Base-by-base conservation (phyloP, 2,797 vertebrate species). In the Brachymystax lenok region DNA sequence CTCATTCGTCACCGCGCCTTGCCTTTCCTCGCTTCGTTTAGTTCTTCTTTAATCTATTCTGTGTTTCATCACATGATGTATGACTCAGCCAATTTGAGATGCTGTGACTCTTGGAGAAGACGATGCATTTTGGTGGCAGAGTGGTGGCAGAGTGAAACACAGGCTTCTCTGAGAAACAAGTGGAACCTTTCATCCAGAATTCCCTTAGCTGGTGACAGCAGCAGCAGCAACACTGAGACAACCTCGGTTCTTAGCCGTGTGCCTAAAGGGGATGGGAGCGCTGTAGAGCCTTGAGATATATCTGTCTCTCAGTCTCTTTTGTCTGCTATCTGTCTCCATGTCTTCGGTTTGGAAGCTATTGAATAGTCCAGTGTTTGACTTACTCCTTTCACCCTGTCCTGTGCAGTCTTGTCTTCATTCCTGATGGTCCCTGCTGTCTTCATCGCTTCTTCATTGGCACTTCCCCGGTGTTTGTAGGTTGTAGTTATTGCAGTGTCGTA, bases 41-140 rank as follows among this genome's bases (percentile, higher is more conserved):
- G 46, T 30, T 72, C 66, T 72, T 63, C 59, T 40, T 69, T 21
- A 21, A 24, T 72, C 73, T 72, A 61, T 51, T 54, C 64, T 69
- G 70, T 8, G 71, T 76, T 73, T 72, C 63, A 19, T 56, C 52
- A 69, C 74, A 61, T 61, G 46, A 79, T 63, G 51, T 72, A 35
- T 73, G 69, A 79, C 74, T 79, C 74, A 61, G 73, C 61, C 27
- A 12, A 74, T 69, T 46, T 79, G 69, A 75, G 75, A 61, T 50
- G 51, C 33, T 61, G 59, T 73, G 27, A 69, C 35, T 56, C 52
- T 56, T 17, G 3, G 52, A 17, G 52, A 17, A 56, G 52, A 16
- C 4, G 17, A 17, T 19, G 16, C 19, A 17, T 56, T 56, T 56
- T 56, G 6, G 19, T 19, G 52, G 19, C 52, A 56, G 19, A 56